Evolutionary conservation across 2,888 invertebrate species (phyloP).

Genomic region (Pseudoips prasinana): DNA sequence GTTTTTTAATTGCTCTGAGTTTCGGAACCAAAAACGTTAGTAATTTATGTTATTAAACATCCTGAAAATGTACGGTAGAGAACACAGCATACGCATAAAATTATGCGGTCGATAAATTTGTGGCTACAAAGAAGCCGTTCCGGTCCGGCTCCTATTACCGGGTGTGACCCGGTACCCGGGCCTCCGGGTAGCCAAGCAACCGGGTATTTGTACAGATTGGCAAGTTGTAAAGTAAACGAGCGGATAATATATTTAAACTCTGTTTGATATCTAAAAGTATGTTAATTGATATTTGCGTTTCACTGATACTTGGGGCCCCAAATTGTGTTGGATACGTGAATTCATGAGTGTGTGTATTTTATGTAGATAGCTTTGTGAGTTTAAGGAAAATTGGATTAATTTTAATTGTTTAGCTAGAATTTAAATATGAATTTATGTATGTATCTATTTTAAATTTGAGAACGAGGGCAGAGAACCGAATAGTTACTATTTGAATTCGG

Average conservation of each 20-base stretch:
- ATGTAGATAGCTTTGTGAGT: no score
- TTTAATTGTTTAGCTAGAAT: no score
- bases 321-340: not conserved
- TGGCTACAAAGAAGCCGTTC: constrained; percentile 21
- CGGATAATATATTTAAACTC: constrained; percentile 33
- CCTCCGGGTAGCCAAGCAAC: constrained; percentile 3
- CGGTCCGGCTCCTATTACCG: constrained; percentile 28
- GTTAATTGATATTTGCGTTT: constrained; percentile 32
- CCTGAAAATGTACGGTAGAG: no score
- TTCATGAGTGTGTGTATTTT: no score
- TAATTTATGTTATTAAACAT: no score
- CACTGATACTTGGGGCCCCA: constrained; percentile 8
- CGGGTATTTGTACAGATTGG: constrained; percentile 28
- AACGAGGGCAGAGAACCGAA: no score
- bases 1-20: no score
- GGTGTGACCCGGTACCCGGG: constrained; percentile 14
- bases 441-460: no score
- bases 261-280: constrained; percentile 34
- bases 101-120: constrained; percentile 30
- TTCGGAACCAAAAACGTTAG: no score
- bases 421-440: no score
- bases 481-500: no score
- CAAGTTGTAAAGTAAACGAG: constrained; percentile 35
- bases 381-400: no score
- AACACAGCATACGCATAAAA: constrained; percentile 14